Evolutionary conservation across 1,140 invertebrate genomes (phyloP).

Genomic region (Drosophila serrata): DNA sequence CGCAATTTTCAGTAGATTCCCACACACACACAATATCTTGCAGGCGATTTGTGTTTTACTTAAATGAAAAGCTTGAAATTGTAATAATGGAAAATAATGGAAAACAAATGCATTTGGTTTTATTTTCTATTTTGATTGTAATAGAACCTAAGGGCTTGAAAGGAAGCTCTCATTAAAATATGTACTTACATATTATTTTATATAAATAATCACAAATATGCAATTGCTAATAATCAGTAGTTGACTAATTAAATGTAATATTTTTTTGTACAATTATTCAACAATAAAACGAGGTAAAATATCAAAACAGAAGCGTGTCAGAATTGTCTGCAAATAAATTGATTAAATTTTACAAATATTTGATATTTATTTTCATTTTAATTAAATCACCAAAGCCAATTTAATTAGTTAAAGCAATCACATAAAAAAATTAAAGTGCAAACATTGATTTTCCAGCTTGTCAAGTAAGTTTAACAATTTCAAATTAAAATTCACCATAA

Average conservation of each 20-base stretch:
- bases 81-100: slow-evolving; percentile 2
- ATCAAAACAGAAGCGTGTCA: slow-evolving; percentile 16
- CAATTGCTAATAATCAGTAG: not conserved
- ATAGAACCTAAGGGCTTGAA: not conserved
- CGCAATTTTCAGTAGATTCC: slow-evolving; percentile 56
- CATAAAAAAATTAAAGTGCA: slow-evolving; percentile 15
- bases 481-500: not conserved
- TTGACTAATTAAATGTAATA: slow-evolving; percentile 1
- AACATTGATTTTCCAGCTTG: not conserved
- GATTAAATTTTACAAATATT: slow-evolving; percentile 50
- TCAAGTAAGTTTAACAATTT: not conserved
- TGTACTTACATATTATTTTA: not conserved
- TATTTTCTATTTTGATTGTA: not conserved
- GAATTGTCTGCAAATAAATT: slow-evolving; percentile 7
- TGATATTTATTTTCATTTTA: slow-evolving; percentile 52
- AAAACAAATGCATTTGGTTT: slow-evolving; percentile 16
- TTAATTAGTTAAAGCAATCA: slow-evolving; percentile 28
- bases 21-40: not conserved
- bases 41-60: slow-evolving; percentile 9
- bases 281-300: not conserved
- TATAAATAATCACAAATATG: not conserved
- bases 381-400: slow-evolving; percentile 50
- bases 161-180: no score
- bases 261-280: slow-evolving; percentile 4
- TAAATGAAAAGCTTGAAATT: slow-evolving; percentile 25